Conservation (phyloP, 2,888 invertebrate species). For the Formica aserva region DNA sequence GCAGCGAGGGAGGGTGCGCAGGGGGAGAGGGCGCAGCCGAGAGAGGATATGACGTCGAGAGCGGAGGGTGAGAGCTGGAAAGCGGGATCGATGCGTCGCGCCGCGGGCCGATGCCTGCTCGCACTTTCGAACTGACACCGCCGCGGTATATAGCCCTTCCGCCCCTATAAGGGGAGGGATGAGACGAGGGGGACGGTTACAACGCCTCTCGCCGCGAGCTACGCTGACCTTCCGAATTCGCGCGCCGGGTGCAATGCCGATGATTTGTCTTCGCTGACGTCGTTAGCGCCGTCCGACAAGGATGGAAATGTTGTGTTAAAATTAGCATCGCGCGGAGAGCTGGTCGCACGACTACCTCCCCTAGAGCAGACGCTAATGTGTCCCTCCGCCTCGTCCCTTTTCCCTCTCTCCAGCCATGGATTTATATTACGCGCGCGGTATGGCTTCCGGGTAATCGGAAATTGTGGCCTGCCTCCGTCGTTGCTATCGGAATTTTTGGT, state of each 20-base stretch:
- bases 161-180: slow-evolving; percentile 10
- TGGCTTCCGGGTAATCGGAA: slow-evolving; percentile 56
- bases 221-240: slow-evolving; percentile 52
- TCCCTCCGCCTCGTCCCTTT: background rate
- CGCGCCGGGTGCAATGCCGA: slow-evolving; percentile 50
- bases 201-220: slow-evolving; percentile 41
- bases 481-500: slow-evolving; percentile 54
- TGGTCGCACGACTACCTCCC: slow-evolving; percentile 7
- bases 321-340: slow-evolving; percentile 40
- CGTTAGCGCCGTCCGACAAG: slow-evolving; percentile 52
- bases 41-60: slow-evolving; percentile 73
- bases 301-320: slow-evolving; percentile 56
- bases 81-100: slow-evolving; percentile 84
- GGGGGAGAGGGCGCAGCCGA: slow-evolving; percentile 63
- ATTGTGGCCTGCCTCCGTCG: slow-evolving; percentile 54
- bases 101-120: slow-evolving; percentile 82
- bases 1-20: slow-evolving; percentile 50
- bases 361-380: slow-evolving; percentile 42
- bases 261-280: slow-evolving; percentile 56
- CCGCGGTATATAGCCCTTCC: slow-evolving; percentile 60
- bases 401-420: slow-evolving; percentile 29
- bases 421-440: slow-evolving; percentile 52
- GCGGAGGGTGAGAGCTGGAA: slow-evolving; percentile 75
- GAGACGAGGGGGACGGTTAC: slow-evolving; percentile 54
- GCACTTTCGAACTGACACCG: slow-evolving; percentile 80